Conservation (phyloP, 53 echinoderm and acorn worm species). For the Astropecten irregularis region DNA sequence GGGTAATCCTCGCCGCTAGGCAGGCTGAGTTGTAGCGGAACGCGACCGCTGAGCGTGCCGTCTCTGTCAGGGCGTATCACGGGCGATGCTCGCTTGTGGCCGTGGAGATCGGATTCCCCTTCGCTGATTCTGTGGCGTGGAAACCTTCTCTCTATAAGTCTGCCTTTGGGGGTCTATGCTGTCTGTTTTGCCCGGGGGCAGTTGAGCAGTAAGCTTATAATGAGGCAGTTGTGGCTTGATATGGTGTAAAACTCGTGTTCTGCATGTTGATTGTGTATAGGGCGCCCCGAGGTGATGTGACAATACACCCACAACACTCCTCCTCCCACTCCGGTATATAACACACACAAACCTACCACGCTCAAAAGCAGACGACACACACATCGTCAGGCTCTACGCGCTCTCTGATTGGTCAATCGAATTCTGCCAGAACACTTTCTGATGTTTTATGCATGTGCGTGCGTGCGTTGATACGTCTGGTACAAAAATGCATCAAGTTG, state of each 20-base stretch:
- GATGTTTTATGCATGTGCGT: too few relatives aligned
- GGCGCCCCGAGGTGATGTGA: constrained; percentile 35
- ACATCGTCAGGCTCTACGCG: background rate
- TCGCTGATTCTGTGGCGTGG: too few relatives aligned
- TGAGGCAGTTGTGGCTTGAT: constrained; percentile 7
- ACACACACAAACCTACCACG: constrained; percentile 27
- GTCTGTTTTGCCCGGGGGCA: constrained; percentile 33
- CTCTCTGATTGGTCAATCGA: constrained; percentile 28
- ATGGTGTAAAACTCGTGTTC: background rate
- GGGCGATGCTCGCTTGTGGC: background rate
- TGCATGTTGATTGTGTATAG: background rate
- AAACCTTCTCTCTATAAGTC: too few relatives aligned
- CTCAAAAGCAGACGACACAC: constrained; percentile 40
- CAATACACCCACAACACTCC: constrained; percentile 38
- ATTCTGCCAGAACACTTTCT: too few relatives aligned
- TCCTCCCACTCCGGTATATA: constrained; percentile 42
- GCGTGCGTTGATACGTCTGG: too few relatives aligned
- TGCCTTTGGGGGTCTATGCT: too few relatives aligned
- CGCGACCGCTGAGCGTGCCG: constrained; percentile 12
- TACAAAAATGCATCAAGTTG: too few relatives aligned
- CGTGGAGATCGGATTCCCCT: too few relatives aligned
- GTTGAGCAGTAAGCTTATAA: constrained; percentile 20
- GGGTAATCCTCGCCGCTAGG: constrained; percentile 43
- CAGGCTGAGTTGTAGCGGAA: constrained; percentile 36
- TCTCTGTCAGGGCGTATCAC: background rate